Base-by-base conservation (phyloP, 2,888 invertebrate genomes). In the Ptychoptera contaminata region DNA sequence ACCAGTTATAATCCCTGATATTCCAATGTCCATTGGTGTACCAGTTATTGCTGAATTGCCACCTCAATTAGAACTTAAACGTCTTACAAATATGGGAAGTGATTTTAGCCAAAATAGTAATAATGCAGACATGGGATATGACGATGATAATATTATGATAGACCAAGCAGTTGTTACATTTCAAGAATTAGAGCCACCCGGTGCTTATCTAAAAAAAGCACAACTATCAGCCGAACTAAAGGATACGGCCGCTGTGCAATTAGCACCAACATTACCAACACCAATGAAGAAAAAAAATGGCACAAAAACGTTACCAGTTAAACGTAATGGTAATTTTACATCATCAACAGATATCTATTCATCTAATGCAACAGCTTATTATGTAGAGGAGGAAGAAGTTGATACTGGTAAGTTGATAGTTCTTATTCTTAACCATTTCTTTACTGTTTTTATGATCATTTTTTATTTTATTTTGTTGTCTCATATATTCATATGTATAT, bases 11-110 rank as follows among this genome's bases (percentile, higher is more conserved):
- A 46, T 52, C 36, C 52, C 62, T n/a, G 48, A 48, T 16, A 32
- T 42, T 16, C 62, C 66, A 5, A 63, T 63, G 45, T 58, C 64
- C 2, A 62, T 66, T 29, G 64, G 65, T 10, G 64, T 66, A 14
- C 65, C 65, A 1, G 62, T 66, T 2, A 67, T 67, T 46, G 66
- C 62, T 2, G 67, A 66, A 49, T 47, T 65, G 30, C 65, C 65
- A 14, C 65, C 65, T 14, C 67, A 65, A 53, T 64, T 67, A 47
- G 64, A 65, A 50, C 54, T 66, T 2, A 63, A 61, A 50, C 32
- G 32, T 32, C n/a, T 32, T 11, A 34, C 8, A 15, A 8, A n/a
- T 36, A 36, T 36, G 11, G 12, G 8, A 14, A 35, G 34, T 23
- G 42, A 42, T 42, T 31, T 23, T 5, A 23, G 23, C 7, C 23